These are phyloP conservation scores for Isurus oxyrinchus DNA, from an alignment of 2,113 vertebrate genomes.

Conservation along the genomic window DNA sequence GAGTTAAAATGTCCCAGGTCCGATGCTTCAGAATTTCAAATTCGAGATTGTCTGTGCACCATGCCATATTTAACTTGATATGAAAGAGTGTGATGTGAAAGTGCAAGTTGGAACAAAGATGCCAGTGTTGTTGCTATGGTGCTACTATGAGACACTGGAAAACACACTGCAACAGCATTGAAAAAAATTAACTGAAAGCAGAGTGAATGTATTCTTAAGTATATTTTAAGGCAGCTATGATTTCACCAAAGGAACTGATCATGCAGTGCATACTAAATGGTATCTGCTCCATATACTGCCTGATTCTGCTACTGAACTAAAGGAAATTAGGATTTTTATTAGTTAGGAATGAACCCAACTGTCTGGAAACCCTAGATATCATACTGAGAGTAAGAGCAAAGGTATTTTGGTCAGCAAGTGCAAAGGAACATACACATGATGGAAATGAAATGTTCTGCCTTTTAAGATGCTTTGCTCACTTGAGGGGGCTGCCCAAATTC, in stretches of 20 bases:
- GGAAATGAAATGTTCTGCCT: background rate
- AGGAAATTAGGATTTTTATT: background rate
- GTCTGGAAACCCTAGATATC: background rate
- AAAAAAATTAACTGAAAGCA: background rate
- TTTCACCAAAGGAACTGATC: background rate
- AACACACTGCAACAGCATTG: background rate
- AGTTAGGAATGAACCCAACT: background rate
- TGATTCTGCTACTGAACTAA: background rate
- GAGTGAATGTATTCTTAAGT: background rate
- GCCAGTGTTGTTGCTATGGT: constrained; percentile 25
- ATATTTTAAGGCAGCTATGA: background rate
- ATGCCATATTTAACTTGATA: constrained; percentile 7
- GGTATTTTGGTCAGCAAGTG: background rate
- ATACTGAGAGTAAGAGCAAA: background rate
- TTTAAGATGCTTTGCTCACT: background rate
- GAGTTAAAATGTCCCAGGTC: background rate
- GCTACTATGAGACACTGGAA: background rate
- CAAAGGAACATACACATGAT: background rate
- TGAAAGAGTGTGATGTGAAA: constrained; percentile 1
- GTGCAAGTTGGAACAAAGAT: constrained; percentile 10
- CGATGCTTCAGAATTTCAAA: background rate
- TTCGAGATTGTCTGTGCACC: background rate
- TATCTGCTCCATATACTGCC: background rate
- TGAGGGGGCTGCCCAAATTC: background rate
- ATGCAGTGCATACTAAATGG: background rate